Evolutionary conservation across 1,140 invertebrate genomes (phyloP).

Genomic region (Phymastichus coffea): DNA sequence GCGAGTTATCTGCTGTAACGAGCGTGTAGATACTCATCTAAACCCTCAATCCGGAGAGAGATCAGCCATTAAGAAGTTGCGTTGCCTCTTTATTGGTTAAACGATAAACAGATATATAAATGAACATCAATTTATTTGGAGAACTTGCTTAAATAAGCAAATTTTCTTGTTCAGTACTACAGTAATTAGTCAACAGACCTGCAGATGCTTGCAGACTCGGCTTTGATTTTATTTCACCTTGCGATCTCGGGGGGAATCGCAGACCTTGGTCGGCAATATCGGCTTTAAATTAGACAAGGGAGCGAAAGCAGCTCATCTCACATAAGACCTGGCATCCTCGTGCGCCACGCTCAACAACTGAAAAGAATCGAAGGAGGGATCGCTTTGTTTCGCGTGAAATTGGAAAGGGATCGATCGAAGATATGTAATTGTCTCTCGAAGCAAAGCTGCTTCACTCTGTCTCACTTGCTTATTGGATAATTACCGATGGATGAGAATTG

Average conservation of each 20-base stretch:
- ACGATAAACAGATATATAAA: too few relatives aligned
- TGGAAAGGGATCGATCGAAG: constrained; percentile 33
- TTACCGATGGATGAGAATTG: constrained; percentile 39
- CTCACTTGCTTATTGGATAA: constrained; percentile 45
- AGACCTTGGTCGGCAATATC: not conserved
- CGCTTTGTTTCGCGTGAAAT: constrained; percentile 33
- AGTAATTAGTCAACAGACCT: too few relatives aligned
- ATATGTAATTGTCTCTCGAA: constrained; percentile 29
- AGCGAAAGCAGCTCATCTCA: not conserved
- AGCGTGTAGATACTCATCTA: too few relatives aligned
- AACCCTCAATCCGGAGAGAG: too few relatives aligned
- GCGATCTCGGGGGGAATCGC: constrained; percentile 7
- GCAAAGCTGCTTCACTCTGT: too few relatives aligned
- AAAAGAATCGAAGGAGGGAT: not conserved
- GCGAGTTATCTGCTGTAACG: not conserved
- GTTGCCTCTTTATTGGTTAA: too few relatives aligned
- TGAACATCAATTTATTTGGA: too few relatives aligned
- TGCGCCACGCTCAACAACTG: not conserved
- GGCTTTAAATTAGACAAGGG: constrained; percentile 20
- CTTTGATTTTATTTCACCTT: constrained; percentile 4
- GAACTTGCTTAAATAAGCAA: too few relatives aligned
- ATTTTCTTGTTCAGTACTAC: too few relatives aligned
- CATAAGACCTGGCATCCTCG: not conserved
- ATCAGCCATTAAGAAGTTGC: too few relatives aligned
- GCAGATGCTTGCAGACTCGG: too few relatives aligned